Evolutionary conservation across 2,888 invertebrate genomes (phyloP).

Genomic region (Agrypnus murinus): DNA sequence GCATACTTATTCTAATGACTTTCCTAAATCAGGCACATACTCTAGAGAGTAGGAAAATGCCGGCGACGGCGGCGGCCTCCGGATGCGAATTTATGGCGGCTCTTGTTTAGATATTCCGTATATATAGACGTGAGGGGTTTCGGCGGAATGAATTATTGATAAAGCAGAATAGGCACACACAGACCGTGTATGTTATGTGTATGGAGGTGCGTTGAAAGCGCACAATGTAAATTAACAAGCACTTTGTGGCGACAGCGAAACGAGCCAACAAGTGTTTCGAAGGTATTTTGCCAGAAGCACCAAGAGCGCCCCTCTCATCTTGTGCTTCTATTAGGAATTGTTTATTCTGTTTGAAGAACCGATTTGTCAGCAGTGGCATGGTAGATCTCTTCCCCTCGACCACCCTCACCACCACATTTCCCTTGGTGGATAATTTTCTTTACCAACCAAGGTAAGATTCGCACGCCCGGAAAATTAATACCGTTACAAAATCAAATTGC

Average conservation of each 20-base stretch:
- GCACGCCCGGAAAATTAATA: constrained; percentile 20
- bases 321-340: constrained; percentile 3
- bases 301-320: no score
- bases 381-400: no score
- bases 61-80: constrained; percentile 6
- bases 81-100: constrained; percentile 29
- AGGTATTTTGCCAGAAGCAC: constrained; percentile 22
- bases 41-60: background rate
- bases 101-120: constrained; percentile 24
- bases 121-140: constrained; percentile 14
- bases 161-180: constrained; percentile 9
- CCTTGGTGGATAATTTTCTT: background rate
- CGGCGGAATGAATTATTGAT: constrained; percentile 27
- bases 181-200: constrained; percentile 12
- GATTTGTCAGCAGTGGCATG: background rate
- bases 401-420: no score
- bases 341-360: constrained; percentile 3
- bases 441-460: constrained; percentile 8
- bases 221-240: constrained; percentile 29
- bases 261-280: constrained; percentile 27
- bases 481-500: constrained; percentile 22
- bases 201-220: constrained; percentile 25
- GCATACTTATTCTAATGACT: constrained; percentile 28
- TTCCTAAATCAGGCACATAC: constrained; percentile 23
- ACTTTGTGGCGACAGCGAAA: constrained; percentile 21